A percentile compares a stretch with the other conserved stretches of the same genome.
phyloP scores from a whole-genome alignment of 2,888 invertebrate genomes.

The Orchesella flavescens region DNA sequence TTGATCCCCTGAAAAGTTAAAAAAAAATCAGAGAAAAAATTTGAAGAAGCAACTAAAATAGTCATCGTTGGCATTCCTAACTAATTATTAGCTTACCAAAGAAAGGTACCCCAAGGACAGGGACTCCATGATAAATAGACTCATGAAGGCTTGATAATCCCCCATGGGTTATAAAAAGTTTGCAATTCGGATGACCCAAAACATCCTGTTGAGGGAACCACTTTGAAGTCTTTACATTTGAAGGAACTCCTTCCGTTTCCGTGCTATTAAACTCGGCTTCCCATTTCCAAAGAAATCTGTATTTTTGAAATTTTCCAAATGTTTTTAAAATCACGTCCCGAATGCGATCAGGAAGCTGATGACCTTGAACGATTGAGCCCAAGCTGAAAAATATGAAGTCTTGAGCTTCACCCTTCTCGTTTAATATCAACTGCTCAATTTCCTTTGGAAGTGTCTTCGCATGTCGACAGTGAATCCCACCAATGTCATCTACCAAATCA shows the following conservation, averaged over 20 bases:
- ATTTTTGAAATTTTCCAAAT: conserved; percentile 82
- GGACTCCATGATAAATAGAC: conserved; percentile 78
- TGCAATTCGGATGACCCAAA: conserved; percentile 81
- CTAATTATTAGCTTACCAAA: conserved; percentile 75
- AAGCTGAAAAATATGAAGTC: conserved; percentile 90
- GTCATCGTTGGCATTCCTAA: too few species aligned
- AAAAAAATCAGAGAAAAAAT: too few species aligned
- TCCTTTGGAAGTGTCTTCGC: conserved; percentile 69
- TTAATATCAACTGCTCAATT: conserved; percentile 80
- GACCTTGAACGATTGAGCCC: conserved; percentile 88
- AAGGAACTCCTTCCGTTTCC: conserved; percentile 73
- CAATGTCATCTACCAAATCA: conserved; percentile 71
- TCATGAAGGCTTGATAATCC: conserved; percentile 81
- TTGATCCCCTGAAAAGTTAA: conserved; percentile 12
- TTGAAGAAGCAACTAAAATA: too few species aligned
- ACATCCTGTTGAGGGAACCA: conserved; percentile 87
- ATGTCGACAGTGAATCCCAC: conserved; percentile 72
- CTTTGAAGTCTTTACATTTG: conserved; percentile 79
- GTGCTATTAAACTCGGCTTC: conserved; percentile 79
- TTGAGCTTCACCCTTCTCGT: conserved; percentile 76
- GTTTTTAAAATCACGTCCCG: conserved; percentile 83
- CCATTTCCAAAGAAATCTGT: conserved; percentile 89
- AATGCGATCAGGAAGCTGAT: conserved; percentile 85
- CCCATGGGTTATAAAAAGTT: conserved; percentile 80
- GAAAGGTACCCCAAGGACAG: conserved; percentile 77